Conservation (phyloP, 2,113 vertebrate species). For the Pollimyrus isidori region DNA sequence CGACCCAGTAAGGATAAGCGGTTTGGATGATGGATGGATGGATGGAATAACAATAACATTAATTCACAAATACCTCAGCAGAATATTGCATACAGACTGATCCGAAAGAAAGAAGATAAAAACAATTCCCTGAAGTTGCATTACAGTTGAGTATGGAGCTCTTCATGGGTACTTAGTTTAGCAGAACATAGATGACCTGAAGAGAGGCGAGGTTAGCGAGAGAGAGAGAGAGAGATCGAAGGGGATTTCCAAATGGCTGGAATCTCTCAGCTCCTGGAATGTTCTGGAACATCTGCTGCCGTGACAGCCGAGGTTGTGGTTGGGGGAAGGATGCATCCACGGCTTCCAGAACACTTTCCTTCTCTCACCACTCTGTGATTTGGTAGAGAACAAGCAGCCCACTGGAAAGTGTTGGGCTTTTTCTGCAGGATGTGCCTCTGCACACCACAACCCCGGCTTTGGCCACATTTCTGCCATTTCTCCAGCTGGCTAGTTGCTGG, state of each 20-base stretch:
- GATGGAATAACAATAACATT: background rate
- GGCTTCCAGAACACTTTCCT: slow-evolving; percentile 22
- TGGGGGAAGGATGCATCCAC: slow-evolving; percentile 31
- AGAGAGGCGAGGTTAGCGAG: background rate
- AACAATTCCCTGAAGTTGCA: background rate
- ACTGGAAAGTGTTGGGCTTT: background rate
- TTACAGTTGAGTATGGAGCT: background rate
- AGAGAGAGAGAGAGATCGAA: slow-evolving; percentile 2
- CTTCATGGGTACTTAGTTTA: background rate
- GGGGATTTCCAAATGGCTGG: slow-evolving; percentile 47
- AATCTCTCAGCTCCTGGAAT: slow-evolving; percentile 59
- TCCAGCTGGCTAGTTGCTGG: background rate
- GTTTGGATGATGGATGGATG: too few species aligned
- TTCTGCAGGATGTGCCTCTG: background rate
- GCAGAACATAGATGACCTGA: background rate
- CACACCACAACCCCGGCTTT: background rate
- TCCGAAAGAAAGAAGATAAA: background rate
- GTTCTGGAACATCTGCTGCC: slow-evolving; percentile 56
- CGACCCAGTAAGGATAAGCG: too few species aligned
- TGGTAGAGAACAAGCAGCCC: background rate
- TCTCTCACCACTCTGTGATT: background rate
- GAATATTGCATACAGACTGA: background rate
- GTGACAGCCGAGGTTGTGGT: slow-evolving; percentile 51
- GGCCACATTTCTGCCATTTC: background rate
- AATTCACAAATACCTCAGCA: background rate